Conservation (phyloP, 2,888 invertebrate species). For the Monopis laevigella region DNA sequence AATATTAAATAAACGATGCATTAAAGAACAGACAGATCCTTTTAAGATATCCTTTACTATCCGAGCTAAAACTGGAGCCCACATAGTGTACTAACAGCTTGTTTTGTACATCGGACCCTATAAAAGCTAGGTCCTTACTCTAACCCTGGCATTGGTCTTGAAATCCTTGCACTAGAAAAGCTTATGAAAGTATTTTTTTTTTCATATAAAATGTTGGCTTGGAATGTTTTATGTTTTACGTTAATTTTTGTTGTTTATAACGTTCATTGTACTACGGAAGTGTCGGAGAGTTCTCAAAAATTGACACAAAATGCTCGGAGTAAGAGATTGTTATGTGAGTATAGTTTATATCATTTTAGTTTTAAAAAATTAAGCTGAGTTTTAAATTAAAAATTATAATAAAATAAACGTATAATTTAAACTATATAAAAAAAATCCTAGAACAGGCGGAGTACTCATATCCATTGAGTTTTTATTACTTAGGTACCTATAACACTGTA, state of each 20-base stretch:
- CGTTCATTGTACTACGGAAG: constrained; percentile 7
- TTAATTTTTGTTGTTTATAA: constrained; percentile 1
- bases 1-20: background rate
- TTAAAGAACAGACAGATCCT: constrained; percentile 43
- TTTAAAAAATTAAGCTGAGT: too few relatives aligned
- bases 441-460: background rate
- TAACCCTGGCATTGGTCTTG: constrained; percentile 54
- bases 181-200: background rate
- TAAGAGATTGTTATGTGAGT: constrained; percentile 46
- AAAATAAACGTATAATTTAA: background rate
- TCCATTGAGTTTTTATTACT: too few relatives aligned
- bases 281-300: background rate
- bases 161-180: background rate
- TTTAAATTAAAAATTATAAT: background rate
- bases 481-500: background rate
- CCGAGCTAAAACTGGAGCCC: constrained; percentile 54
- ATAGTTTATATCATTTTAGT: too few relatives aligned
- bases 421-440: background rate
- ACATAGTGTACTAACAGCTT: constrained; percentile 41
- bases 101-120: constrained; percentile 45
- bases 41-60: constrained; percentile 46
- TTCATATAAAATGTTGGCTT: too few relatives aligned
- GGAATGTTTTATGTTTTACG: background rate
- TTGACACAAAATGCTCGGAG: constrained; percentile 23
- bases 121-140: constrained; percentile 51